These are phyloP conservation scores for Caenorhabditis afra DNA, from an alignment of 2,888 invertebrate species.

Conservation along the genomic window DNA sequence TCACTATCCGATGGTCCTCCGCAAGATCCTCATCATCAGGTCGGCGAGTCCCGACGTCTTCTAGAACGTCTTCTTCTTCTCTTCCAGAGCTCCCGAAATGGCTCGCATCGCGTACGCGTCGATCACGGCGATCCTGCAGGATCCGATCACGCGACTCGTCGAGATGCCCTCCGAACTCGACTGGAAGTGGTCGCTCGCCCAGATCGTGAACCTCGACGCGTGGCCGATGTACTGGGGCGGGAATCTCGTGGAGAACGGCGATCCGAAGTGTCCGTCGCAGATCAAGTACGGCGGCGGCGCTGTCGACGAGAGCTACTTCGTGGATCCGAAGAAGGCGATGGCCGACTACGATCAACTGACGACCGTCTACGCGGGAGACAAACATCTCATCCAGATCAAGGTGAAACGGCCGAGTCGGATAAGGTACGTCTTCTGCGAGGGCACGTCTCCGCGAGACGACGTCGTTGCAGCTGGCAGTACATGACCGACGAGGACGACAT, in stretches of 20 bases:
- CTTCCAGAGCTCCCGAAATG: conserved; percentile 79
- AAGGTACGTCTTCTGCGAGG: conserved; percentile 51
- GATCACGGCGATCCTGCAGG: conserved; percentile 78
- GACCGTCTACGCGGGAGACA: conserved; percentile 80
- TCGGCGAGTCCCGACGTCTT: conserved; percentile 4
- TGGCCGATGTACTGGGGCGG: conserved; percentile 80
- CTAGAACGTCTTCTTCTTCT: neutral
- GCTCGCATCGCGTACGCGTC: conserved; percentile 79
- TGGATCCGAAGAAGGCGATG: conserved; percentile 75
- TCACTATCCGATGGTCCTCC: conserved; percentile 78
- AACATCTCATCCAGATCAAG: conserved; percentile 79
- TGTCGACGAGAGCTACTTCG: conserved; percentile 78
- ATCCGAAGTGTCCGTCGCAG: conserved; percentile 74
- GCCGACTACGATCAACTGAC: conserved; percentile 79
- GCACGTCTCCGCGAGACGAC: neutral
- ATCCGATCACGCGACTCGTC: conserved; percentile 75
- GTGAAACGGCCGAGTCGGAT: conserved; percentile 73
- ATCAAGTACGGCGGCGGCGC: conserved; percentile 77
- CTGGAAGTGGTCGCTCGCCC: conserved; percentile 77
- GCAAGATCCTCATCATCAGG: conserved; percentile 79
- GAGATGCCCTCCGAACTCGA: conserved; percentile 79
- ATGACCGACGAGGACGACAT: conserved; percentile 80
- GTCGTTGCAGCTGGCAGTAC: conserved; percentile 77
- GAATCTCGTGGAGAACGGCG: conserved; percentile 73
- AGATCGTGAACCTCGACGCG: conserved; percentile 77